Conservation (phyloP, 2,113 vertebrate species). For the Synodontis membranacea region DNA sequence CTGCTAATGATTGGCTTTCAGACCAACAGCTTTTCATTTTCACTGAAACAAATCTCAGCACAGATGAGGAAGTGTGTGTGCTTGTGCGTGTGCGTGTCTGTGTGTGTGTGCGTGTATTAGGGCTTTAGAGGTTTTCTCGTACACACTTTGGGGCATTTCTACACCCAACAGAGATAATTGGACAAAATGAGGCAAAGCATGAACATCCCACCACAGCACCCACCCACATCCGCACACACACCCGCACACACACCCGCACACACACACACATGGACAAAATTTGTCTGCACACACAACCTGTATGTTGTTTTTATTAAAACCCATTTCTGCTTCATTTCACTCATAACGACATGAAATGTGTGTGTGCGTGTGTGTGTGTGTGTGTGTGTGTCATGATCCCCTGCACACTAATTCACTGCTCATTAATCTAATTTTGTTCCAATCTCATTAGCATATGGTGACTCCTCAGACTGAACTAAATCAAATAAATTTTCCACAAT, state of each 20-base stretch:
- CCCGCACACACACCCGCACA: background rate
- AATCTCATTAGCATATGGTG: background rate
- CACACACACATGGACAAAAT: background rate
- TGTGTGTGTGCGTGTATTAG: background rate
- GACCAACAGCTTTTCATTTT: constrained; percentile 20
- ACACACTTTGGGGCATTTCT: background rate
- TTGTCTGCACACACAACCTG: background rate
- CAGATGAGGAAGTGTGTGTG: background rate
- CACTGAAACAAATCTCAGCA: constrained; percentile 13
- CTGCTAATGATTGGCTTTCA: constrained; percentile 26
- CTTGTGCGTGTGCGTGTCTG: background rate
- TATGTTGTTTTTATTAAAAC: background rate
- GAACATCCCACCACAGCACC: background rate
- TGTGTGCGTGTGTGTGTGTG: background rate
- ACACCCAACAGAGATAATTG: background rate
- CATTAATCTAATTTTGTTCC: background rate
- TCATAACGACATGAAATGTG: background rate
- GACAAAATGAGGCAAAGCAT: constrained; percentile 7
- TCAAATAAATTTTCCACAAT: background rate
- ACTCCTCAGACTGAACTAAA: background rate
- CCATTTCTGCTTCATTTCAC: background rate
- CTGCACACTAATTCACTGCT: background rate
- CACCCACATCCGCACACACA: background rate
- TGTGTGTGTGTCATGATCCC: background rate
- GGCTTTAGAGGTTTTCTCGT: background rate